Evolutionary conservation across 2,113 vertebrate species (phyloP).

Genomic region (Empidonax alnorum): DNA sequence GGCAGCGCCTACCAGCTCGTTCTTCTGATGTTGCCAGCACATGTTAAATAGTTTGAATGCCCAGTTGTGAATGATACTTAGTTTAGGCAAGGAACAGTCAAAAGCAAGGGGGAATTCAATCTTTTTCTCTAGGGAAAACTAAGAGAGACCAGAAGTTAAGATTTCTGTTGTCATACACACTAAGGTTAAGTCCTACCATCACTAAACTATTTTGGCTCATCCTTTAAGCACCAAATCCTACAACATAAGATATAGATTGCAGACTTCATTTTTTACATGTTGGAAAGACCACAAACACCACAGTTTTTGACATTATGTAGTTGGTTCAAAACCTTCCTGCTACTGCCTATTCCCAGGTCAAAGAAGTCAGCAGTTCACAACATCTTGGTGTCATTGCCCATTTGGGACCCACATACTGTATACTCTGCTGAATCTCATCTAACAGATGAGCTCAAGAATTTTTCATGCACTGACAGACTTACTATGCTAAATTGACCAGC

Average conservation of each 20-base stretch:
- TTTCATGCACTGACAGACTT: background rate
- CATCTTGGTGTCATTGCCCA: background rate
- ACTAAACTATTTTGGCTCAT: background rate
- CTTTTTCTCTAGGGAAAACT: background rate
- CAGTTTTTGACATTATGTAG: background rate
- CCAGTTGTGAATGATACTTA: background rate
- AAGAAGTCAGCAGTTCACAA: background rate
- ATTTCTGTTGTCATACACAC: background rate
- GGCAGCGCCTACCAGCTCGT: background rate
- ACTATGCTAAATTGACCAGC: background rate
- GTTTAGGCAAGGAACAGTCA: background rate
- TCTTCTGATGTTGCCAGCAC: background rate
- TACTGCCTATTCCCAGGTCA: background rate
- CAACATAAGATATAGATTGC: background rate
- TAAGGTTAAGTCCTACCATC: background rate
- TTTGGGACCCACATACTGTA: background rate
- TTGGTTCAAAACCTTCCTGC: background rate
- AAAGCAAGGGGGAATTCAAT: background rate
- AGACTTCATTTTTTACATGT: background rate
- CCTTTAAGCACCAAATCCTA: background rate
- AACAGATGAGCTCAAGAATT: background rate
- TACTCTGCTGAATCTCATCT: background rate
- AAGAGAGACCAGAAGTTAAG: background rate
- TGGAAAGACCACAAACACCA: background rate
- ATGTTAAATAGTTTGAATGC: background rate